Base-by-base conservation (phyloP, 2,888 invertebrate species). In the Perdita meconis region DNA sequence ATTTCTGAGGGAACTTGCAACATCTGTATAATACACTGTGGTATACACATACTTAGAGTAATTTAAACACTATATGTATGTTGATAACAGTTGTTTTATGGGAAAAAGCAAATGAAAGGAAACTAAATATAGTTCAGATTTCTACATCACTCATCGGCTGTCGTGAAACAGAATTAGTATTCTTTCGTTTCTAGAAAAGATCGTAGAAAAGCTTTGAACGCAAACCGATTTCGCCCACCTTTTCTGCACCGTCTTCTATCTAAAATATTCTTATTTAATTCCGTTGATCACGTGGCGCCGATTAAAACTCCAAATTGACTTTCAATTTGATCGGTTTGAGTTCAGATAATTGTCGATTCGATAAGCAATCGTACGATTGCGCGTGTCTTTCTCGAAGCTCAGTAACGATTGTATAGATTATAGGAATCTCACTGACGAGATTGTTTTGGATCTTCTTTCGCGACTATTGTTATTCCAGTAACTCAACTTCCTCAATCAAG, bases 381-480 rank as follows among this genome's bases (percentile, higher is more conserved):
- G 72, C 77, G 69, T 67, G 60, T 69, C 53, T 47, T 79, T 30
- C 56, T 63, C 68, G 61, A 86, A 88, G 85, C 85, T 88, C 87
- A 83, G 71, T 85, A 74, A 82, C 81, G 85, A 88, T 87, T 88
- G 86, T 86, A 82, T 79, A 68, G 44, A 64, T 68, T n/a, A n/a
- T n/a, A n/a, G n/a, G n/a, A n/a, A n/a, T n/a, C n/a, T 16, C 51
- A 24, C 47, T 65, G 73, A 34, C 59, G 50, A 71, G 44, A 55
- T 61, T 69, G 65, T 59, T 44, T 3, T 38, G n/a, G 6, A 13
- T 16, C 16, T 26, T 0, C 26, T n/a, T 50, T n/a, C n/a, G n/a
- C n/a, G 44, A 24, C 40, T 44, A 44, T 34, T 4, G 2, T 34
- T 22, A 30, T 6, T 24, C 16, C 36, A 12, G 16, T 26, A 5